Evolutionary conservation across 2,888 invertebrate genomes (phyloP).

Genomic region (Callimorpha dominula): DNA sequence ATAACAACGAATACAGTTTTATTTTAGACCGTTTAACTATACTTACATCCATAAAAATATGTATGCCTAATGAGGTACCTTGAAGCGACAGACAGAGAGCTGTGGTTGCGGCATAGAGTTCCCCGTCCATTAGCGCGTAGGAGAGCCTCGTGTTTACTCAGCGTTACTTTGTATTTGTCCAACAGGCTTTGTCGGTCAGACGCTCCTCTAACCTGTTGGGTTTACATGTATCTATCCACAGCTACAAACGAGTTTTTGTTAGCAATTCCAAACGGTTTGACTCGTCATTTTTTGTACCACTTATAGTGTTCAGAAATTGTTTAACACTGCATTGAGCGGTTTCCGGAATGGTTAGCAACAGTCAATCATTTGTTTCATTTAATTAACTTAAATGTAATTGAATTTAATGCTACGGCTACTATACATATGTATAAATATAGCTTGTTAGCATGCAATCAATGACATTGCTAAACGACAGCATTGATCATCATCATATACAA

Average conservation of each 20-base stretch:
- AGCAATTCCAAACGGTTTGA: constrained; percentile 26
- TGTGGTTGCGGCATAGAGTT: constrained; percentile 55
- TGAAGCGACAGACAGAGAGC: constrained; percentile 38
- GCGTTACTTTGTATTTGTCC: constrained; percentile 73
- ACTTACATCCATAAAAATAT: constrained; percentile 28
- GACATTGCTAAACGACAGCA: neutral
- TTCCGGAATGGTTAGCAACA: constrained; percentile 42
- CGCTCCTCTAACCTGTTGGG: constrained; percentile 69
- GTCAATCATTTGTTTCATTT: constrained; percentile 52
- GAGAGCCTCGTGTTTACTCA: constrained; percentile 72
- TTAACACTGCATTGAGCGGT: constrained; percentile 39
- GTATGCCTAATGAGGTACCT: constrained; percentile 46
- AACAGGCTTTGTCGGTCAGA: constrained; percentile 70
- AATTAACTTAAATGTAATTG: constrained; percentile 46
- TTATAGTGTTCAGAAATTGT: neutral
- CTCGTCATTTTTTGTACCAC: neutral
- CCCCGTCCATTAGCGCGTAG: constrained; percentile 75
- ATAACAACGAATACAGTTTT: constrained; percentile 17
- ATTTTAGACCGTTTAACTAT: constrained; percentile 17
- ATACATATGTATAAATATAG: neutral
- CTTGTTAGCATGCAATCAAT: neutral
- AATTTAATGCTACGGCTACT: neutral
- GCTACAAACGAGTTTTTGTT: constrained; percentile 56
- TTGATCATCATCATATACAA: neutral
- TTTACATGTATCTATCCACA: constrained; percentile 56